Base-by-base conservation (phyloP, 2,888 invertebrate genomes). In the Molorchus minor region DNA sequence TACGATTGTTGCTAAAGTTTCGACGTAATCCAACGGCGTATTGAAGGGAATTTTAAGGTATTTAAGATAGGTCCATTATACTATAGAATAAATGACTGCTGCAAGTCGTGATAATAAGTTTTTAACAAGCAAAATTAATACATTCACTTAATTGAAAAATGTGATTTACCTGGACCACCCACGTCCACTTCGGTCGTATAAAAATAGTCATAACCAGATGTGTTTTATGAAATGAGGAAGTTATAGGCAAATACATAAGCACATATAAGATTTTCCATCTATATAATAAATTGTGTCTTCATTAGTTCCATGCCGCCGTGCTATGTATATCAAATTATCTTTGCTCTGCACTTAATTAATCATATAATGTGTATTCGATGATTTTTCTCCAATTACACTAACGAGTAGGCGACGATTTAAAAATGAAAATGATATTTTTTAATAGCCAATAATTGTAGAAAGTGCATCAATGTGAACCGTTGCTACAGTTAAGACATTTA, bases 281-380 rank as follows among this genome's bases (percentile, higher is more conserved):
- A 41, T 5, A 3, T 41, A 44, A 44, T 44, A 44, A 29, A 45
- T 30, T 30, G 17, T 13, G 30, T 30, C 30, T 45, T 45, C 30
- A 45, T 45, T 45, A 29, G 17, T 45, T 45, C 17, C 17, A 1
- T 8, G 12, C 7, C 29, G 13, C 13, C 12, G 15, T 45, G 7
- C 44, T n/a, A 30, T 30, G 13, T 2, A 8, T 16, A 25, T 25
- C 36, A 38, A 49, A 49, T 49, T 49, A 49, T 13, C 21, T 25
- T 38, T 29, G 36, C 25, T 16, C 49, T 25, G 16, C 38, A 40
- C 49, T 16, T 38, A 49, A 49, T 38, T 49, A 49, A 40, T 38
- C 38, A 40, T 25, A 25, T 25, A 38, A 38, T 16, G n/a, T n/a
- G n/a, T n/a, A n/a, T n/a, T n/a, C n/a, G 36, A 49, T n/a, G 49